Percentiles rank a stretch among this genome's conserved stretches.
These are phyloP conservation scores for Toxostoma redivivum DNA, from an alignment of 2,113 vertebrate genomes.

Conservation along the genomic window DNA sequence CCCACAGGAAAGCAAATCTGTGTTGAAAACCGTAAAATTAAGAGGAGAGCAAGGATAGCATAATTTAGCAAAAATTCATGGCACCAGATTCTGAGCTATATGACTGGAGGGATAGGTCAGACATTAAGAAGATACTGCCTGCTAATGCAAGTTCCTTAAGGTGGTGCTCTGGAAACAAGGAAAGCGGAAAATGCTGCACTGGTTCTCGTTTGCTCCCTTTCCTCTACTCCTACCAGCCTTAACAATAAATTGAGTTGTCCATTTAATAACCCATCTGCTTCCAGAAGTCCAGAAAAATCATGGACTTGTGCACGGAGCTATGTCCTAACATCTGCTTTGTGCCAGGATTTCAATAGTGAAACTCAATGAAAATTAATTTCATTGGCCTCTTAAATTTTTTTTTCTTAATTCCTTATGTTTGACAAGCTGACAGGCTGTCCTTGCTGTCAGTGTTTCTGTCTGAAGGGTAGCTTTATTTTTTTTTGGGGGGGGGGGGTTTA, in stretches of 20 bases:
- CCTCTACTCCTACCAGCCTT: background rate
- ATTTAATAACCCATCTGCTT: background rate
- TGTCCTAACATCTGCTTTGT: background rate
- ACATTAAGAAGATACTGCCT: conserved; percentile 79
- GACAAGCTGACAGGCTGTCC: background rate
- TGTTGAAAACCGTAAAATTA: conserved; percentile 97
- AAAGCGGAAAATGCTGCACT: background rate
- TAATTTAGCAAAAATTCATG: conserved; percentile 86
- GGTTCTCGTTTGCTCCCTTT: background rate
- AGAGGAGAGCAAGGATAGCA: conserved; percentile 89
- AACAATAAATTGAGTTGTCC: conserved; percentile 16
- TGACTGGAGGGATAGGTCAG: conserved; percentile 83
- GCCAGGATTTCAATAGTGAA: background rate
- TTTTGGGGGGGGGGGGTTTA: background rate
- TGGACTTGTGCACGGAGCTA: background rate
- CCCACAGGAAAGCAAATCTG: conserved; percentile 94
- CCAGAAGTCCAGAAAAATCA: background rate
- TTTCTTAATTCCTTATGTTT: background rate
- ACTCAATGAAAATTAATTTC: conserved; percentile 11
- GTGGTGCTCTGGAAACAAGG: conserved; percentile 70
- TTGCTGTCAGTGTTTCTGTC: background rate
- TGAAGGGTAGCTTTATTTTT: background rate
- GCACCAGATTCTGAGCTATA: conserved; percentile 78
- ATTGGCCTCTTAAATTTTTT: background rate
- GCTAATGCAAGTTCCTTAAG: conserved; percentile 76